Percentiles rank a stretch among this genome's conserved stretches.
These are phyloP conservation scores for Coregonus suidteri DNA, from an alignment of 2,797 vertebrate genomes.

Conservation along the genomic window DNA sequence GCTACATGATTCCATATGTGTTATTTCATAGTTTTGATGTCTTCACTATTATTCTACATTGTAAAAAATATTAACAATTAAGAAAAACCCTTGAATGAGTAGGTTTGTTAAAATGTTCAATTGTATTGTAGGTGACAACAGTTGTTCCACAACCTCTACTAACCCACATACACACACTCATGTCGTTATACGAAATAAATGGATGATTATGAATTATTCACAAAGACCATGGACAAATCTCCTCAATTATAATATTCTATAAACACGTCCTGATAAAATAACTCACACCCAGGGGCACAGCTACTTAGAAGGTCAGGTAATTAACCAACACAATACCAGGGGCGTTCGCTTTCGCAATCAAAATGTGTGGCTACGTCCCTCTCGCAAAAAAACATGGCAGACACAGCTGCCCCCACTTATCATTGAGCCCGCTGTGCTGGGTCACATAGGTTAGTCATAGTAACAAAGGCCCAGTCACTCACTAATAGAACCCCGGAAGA, in stretches of 20 bases:
- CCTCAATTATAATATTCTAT: constrained; percentile 15
- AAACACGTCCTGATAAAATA: neutral
- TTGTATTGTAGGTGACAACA: neutral
- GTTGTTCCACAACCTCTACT: neutral
- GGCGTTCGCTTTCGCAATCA: constrained; percentile 55
- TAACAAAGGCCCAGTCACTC: constrained; percentile 59
- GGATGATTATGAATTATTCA: constrained; percentile 11
- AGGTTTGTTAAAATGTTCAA: no score
- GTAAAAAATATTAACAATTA: no score
- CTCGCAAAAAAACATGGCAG: constrained; percentile 56
- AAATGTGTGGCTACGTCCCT: constrained; percentile 56
- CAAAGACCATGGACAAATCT: constrained; percentile 1
- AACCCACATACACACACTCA: neutral
- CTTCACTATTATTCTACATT: no score
- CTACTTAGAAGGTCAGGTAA: constrained; percentile 44
- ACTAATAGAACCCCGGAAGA: constrained; percentile 58
- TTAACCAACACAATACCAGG: constrained; percentile 46
- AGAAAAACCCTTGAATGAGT: no score
- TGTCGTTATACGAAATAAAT: neutral
- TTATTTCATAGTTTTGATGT: no score
- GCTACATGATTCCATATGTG: no score
- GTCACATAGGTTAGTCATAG: constrained; percentile 61
- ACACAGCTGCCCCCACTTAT: constrained; percentile 48
- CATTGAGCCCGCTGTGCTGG: constrained; percentile 40
- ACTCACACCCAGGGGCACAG: constrained; percentile 2